Evolutionary conservation across 2,888 invertebrate genomes (phyloP).

Genomic region (Brachypalpus laphriformis): DNA sequence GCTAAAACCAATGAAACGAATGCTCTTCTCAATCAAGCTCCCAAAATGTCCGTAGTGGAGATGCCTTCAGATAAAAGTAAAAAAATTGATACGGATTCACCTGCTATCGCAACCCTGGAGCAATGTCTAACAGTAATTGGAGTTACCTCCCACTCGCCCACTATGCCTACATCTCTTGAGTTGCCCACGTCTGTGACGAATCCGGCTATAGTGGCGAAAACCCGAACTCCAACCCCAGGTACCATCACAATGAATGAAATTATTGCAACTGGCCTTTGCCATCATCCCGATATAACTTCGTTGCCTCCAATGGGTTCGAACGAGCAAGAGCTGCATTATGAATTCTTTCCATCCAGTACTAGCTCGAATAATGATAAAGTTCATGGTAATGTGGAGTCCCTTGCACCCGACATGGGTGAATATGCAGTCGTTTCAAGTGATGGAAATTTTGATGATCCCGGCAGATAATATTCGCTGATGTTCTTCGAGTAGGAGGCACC

Average conservation of each 20-base stretch:
- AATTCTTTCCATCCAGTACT: constrained; percentile 47
- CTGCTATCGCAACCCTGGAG: constrained; percentile 80
- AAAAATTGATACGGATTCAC: constrained; percentile 39
- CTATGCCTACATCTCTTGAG: constrained; percentile 88
- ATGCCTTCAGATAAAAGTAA: constrained; percentile 84
- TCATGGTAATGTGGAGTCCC: constrained; percentile 42
- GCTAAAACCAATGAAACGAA: constrained; percentile 89
- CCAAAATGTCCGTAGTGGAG: constrained; percentile 92
- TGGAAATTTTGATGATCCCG: constrained; percentile 70
- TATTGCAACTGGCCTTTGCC: constrained; percentile 65
- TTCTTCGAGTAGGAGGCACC: constrained; percentile 63
- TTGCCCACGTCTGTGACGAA: constrained; percentile 90
- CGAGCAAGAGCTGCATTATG: constrained; percentile 57
- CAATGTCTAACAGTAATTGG: constrained; percentile 86
- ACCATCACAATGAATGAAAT: constrained; percentile 72
- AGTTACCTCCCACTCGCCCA: constrained; percentile 83
- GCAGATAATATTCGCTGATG: constrained; percentile 76
- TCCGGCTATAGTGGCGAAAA: constrained; percentile 87
- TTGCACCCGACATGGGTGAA: constrained; percentile 66
- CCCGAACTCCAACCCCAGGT: constrained; percentile 78
- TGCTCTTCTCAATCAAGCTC: constrained; percentile 88
- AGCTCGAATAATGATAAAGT: constrained; percentile 27
- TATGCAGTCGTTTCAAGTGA: constrained; percentile 62
- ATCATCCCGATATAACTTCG: constrained; percentile 64
- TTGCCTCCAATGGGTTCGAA: constrained; percentile 45